Conservation (phyloP, 1,140 invertebrate species). For the Cotesia typhae region DNA sequence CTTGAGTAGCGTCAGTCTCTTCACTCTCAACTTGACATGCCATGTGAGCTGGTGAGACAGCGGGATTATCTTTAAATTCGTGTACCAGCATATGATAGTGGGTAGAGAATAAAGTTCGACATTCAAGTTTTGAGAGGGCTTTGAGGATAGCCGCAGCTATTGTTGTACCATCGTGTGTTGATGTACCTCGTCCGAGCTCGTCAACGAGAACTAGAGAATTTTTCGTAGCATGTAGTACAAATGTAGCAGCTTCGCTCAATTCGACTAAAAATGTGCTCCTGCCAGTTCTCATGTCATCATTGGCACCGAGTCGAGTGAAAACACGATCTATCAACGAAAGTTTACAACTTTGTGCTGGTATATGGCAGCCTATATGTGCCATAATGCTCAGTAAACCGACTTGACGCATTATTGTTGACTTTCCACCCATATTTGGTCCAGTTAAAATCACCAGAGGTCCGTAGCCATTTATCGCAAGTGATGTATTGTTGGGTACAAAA, state of each 20-base stretch:
- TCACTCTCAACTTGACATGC: conserved; percentile 86
- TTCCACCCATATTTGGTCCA: conserved; percentile 98
- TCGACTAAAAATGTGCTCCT: conserved; percentile 97
- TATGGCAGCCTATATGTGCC: conserved; percentile 92
- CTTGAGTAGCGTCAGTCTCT: conserved; percentile 78
- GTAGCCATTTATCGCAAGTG: conserved; percentile 67
- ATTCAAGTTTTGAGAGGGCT: conserved; percentile 77
- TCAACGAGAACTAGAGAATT: conserved; percentile 94
- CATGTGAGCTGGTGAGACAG: conserved; percentile 92
- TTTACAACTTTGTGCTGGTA: conserved; percentile 83
- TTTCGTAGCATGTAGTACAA: conserved; percentile 85
- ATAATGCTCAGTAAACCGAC: conserved; percentile 88
- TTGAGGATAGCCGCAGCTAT: conserved; percentile 90
- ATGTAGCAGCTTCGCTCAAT: conserved; percentile 89
- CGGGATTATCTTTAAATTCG: conserved; percentile 76
- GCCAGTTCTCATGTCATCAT: conserved; percentile 90
- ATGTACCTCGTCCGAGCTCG: conserved; percentile 92
- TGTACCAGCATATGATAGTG: conserved; percentile 96
- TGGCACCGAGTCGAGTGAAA: conserved; percentile 93
- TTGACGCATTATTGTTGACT: conserved; percentile 97
- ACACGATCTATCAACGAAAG: conserved; percentile 90
- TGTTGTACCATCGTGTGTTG: conserved; percentile 95
- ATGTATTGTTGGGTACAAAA: conserved; percentile 90
- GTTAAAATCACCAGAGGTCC: conserved; percentile 78
- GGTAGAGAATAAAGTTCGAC: conserved; percentile 92